Percentiles rank a stretch among this genome's conserved stretches.
phyloP scores from a whole-genome alignment of 2,888 invertebrate genomes.

The Rhaphigaster nebulosa region DNA sequence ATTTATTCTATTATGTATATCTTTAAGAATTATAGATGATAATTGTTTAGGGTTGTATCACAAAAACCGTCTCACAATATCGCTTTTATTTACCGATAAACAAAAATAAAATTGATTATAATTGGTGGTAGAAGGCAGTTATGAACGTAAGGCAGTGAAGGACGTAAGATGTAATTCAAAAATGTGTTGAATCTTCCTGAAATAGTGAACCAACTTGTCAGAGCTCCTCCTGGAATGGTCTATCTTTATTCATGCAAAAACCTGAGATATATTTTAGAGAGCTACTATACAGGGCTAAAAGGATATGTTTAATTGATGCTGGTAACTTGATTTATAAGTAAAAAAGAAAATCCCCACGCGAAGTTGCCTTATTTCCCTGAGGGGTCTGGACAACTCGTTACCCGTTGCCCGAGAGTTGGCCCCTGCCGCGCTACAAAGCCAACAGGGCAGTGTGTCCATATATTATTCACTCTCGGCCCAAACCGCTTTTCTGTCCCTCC shows the following conservation, averaged over 20 bases:
- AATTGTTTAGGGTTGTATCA: too few relatives aligned
- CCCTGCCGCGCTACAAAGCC: not conserved
- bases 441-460: not conserved
- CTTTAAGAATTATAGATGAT: too few relatives aligned
- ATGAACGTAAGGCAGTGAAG: too few relatives aligned
- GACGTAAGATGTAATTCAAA: too few relatives aligned
- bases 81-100: too few relatives aligned
- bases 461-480: constrained; percentile 2
- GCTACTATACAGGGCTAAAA: not conserved
- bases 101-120: too few relatives aligned
- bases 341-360: not conserved
- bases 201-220: not conserved
- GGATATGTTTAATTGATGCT: constrained; percentile 2
- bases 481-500: not conserved
- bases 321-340: not conserved
- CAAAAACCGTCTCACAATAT: too few relatives aligned
- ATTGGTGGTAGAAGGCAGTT: too few relatives aligned
- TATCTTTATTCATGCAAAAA: not conserved
- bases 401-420: not conserved
- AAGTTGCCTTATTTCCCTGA: not conserved
- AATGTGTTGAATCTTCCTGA: too few relatives aligned
- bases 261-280: not conserved
- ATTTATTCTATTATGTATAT: too few relatives aligned
- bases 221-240: not conserved
- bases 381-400: not conserved